These are phyloP conservation scores for Drosophila differens DNA, from an alignment of 2,888 invertebrate species.

Conservation along the genomic window DNA sequence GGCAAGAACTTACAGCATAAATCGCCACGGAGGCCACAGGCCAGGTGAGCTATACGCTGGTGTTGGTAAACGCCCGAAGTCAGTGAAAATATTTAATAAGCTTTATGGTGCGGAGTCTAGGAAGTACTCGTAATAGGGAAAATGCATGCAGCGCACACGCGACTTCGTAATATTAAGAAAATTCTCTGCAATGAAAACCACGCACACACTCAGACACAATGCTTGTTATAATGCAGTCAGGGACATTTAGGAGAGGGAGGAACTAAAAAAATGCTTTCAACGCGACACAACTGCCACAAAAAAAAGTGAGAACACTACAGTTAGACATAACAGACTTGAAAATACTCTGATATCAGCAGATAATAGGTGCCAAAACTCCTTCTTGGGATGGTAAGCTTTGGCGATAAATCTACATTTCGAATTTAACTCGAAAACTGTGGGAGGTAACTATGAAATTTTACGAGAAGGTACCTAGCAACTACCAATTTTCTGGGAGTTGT, in stretches of 20 bases:
- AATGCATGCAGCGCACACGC: constrained; percentile 67
- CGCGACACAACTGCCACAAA: constrained; percentile 17
- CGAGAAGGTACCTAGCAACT: not conserved
- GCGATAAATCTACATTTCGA: too few species aligned
- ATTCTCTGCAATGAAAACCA: constrained; percentile 52
- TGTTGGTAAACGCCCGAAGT: constrained; percentile 45
- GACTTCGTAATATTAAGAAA: constrained; percentile 64
- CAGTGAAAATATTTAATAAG: constrained; percentile 64
- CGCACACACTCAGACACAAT: constrained; percentile 21
- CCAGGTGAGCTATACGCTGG: constrained; percentile 17
- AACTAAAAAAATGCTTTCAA: constrained; percentile 41
- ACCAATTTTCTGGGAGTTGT: not conserved
- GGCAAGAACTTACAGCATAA: constrained; percentile 61
- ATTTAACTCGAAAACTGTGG: not conserved
- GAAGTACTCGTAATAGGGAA: constrained; percentile 52
- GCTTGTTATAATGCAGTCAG: constrained; percentile 66
- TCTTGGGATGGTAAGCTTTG: not conserved
- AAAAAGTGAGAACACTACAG: constrained; percentile 4
- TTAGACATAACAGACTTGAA: not conserved
- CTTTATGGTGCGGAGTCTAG: constrained; percentile 27
- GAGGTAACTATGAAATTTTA: not conserved
- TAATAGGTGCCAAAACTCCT: not conserved
- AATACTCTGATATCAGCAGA: not conserved
- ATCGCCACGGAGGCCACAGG: constrained; percentile 38
- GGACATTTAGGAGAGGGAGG: constrained; percentile 55